Conservation (phyloP, 1,140 invertebrate species). For the Ganaspis sp. region DNA sequence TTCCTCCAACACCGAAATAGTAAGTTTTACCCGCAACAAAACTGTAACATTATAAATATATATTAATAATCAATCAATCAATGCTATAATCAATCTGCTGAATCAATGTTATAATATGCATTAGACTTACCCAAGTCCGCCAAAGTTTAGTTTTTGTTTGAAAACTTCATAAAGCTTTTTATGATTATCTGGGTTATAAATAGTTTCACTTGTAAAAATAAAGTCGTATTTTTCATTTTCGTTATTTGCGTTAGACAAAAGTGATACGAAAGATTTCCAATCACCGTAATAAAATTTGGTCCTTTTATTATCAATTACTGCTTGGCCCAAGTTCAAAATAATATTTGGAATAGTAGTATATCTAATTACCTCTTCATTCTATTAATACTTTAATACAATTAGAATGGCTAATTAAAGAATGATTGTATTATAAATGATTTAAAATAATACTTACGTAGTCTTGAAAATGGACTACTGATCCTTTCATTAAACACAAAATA, state of each 20-base stretch:
- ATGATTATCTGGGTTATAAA: slow-evolving; percentile 90
- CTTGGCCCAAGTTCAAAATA: slow-evolving; percentile 80
- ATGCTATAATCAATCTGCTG: no score
- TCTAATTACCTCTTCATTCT: slow-evolving; percentile 88
- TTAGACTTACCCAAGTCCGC: slow-evolving; percentile 78
- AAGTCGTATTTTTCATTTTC: slow-evolving; percentile 83
- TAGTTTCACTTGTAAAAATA: slow-evolving; percentile 93
- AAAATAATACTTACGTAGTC: slow-evolving; percentile 86
- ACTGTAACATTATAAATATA: slow-evolving; percentile 64
- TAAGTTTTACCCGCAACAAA: slow-evolving; percentile 89
- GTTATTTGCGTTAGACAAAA: slow-evolving; percentile 61
- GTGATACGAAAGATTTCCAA: slow-evolving; percentile 82
- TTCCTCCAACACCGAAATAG: slow-evolving; percentile 95
- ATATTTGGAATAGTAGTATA: slow-evolving; percentile 88
- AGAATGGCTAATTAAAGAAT: slow-evolving; percentile 25
- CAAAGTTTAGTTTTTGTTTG: slow-evolving; percentile 79
- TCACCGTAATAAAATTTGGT: slow-evolving; percentile 88
- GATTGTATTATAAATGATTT: slow-evolving; percentile 30
- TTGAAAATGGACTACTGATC: slow-evolving; percentile 87
- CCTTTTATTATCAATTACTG: slow-evolving; percentile 65
- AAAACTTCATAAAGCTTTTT: slow-evolving; percentile 85
- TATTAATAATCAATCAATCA: no score
- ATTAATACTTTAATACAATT: slow-evolving; percentile 63
- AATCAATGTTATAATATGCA: slow-evolving; percentile 37
- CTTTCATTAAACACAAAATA: slow-evolving; percentile 81